Base-by-base conservation (phyloP, 2,888 invertebrate genomes). In the Lasioglossum figueresi region DNA sequence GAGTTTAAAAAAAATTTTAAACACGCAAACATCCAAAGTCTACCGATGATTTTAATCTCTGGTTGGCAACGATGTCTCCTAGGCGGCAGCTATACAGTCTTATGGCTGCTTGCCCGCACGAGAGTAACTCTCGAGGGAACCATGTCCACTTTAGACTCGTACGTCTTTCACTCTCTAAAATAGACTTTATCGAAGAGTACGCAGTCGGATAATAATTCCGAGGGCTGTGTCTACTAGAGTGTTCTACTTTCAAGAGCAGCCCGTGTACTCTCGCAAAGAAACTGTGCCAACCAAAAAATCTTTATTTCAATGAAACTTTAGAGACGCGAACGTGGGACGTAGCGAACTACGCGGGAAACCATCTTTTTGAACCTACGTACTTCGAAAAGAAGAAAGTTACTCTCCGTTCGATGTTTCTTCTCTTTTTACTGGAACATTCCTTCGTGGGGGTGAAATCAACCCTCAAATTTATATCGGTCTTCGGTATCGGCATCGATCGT, bases 71-170 rank as follows among this genome's bases (percentile, higher is more conserved):
- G 59, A 27, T 59, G 27, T 31, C 5, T 14, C 27, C 27, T 12
- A n/a, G 1, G 59, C 27, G 59, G 5, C 10, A n/a, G n/a, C 59
- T 14, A n/a, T 14, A 59, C 59, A 14, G 59, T 27, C 59, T 59
- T 59, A 59, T 59, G 59, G 59, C 5, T 59, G 14, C 59, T 59
- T 59, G 59, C 27, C 59, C 59, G 59, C 59, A 59, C 5, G 59
- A 59, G 59, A 59, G 59, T 59, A 27, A 59, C 59, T 59, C 59
- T 59, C 59, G 59, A 59, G 59, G 27, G 14, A 59, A 59, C 59
- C 27, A 59, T 59, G 59, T 59, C 59, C 59, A 59, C 59, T 59
- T 59, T 59, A 59, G 59, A 59, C 59, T 59, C 59, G 59, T 59
- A 27, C 59, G 27, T 27, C 59, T 59, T 59, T 59, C 59, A 27